phyloP scores from a whole-genome alignment of 2,888 invertebrate genomes.

The Tetramorium bicarinatum region DNA sequence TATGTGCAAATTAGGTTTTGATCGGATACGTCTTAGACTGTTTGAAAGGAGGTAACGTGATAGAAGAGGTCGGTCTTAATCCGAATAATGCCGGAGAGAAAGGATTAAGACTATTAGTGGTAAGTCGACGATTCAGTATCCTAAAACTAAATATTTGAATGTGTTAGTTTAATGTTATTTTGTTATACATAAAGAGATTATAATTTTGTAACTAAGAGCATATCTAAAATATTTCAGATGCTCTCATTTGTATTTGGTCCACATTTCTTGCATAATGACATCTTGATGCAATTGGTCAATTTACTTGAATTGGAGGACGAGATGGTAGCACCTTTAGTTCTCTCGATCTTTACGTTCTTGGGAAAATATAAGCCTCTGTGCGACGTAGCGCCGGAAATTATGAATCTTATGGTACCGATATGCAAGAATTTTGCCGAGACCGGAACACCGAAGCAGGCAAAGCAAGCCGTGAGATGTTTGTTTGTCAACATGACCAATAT shows the following conservation, averaged over 20 bases:
- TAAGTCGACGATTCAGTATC: slow-evolving; percentile 82
- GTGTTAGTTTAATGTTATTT: slow-evolving; percentile 25
- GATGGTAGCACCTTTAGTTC: slow-evolving; percentile 92
- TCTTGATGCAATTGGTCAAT: slow-evolving; percentile 92
- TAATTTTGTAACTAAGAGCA: slow-evolving; percentile 11
- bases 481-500: slow-evolving; percentile 92
- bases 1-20: slow-evolving; percentile 84
- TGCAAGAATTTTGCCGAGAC: slow-evolving; percentile 95
- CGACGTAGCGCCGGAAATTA: slow-evolving; percentile 92
- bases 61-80: slow-evolving; percentile 93
- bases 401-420: slow-evolving; percentile 93
- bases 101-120: slow-evolving; percentile 95
- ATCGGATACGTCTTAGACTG: slow-evolving; percentile 90
- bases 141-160: slow-evolving; percentile 14
- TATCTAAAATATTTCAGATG: slow-evolving; percentile 87
- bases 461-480: slow-evolving; percentile 97
- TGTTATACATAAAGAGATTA: background rate
- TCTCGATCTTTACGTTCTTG: slow-evolving; percentile 94
- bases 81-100: slow-evolving; percentile 94
- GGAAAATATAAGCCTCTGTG: slow-evolving; percentile 95
- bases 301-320: slow-evolving; percentile 94
- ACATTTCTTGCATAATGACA: slow-evolving; percentile 95
- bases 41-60: slow-evolving; percentile 90
- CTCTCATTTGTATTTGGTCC: slow-evolving; percentile 97
- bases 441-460: slow-evolving; percentile 98